Evolutionary conservation across 1,140 invertebrate genomes (phyloP).

Genomic region (Cardiocondyla obscurior): DNA sequence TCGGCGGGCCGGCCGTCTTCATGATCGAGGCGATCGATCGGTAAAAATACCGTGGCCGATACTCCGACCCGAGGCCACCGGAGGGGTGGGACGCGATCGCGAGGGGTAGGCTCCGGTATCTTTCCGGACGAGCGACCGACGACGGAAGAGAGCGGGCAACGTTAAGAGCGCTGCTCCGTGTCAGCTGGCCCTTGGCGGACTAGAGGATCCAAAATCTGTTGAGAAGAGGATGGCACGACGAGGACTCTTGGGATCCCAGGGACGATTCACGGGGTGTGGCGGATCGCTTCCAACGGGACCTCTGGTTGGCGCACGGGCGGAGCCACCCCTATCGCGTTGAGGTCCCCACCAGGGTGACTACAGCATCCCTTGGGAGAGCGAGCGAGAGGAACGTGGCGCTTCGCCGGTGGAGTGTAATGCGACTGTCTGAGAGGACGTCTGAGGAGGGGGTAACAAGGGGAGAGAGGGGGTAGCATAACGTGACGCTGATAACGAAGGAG

Average conservation of each 20-base stretch:
- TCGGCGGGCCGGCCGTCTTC: neutral
- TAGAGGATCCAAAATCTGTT: slow-evolving; percentile 79
- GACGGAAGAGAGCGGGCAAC: slow-evolving; percentile 60
- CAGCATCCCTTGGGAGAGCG: slow-evolving; percentile 74
- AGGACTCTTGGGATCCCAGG: slow-evolving; percentile 77
- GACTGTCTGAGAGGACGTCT: slow-evolving; percentile 49
- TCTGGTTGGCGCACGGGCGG: slow-evolving; percentile 83
- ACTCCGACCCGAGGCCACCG: neutral
- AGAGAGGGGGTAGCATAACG: slow-evolving; percentile 59
- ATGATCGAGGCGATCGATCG: slow-evolving; percentile 63
- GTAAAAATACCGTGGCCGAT: neutral
- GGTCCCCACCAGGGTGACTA: slow-evolving; percentile 65
- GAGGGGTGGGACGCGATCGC: neutral
- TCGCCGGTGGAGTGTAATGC: slow-evolving; percentile 56
- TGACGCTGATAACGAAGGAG: slow-evolving; percentile 67
- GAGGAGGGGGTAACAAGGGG: slow-evolving; percentile 9
- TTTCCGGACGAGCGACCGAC: slow-evolving; percentile 23
- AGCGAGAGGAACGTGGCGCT: slow-evolving; percentile 45
- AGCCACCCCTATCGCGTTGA: slow-evolving; percentile 81
- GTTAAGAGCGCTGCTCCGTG: slow-evolving; percentile 75
- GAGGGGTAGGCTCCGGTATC: slow-evolving; percentile 43
- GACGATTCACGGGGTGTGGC: slow-evolving; percentile 82
- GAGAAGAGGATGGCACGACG: slow-evolving; percentile 83
- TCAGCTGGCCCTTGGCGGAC: slow-evolving; percentile 83
- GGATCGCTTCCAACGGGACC: slow-evolving; percentile 75